These are phyloP conservation scores for Cerastoderma edule DNA, from an alignment of 2,888 invertebrate genomes.

Conservation along the genomic window DNA sequence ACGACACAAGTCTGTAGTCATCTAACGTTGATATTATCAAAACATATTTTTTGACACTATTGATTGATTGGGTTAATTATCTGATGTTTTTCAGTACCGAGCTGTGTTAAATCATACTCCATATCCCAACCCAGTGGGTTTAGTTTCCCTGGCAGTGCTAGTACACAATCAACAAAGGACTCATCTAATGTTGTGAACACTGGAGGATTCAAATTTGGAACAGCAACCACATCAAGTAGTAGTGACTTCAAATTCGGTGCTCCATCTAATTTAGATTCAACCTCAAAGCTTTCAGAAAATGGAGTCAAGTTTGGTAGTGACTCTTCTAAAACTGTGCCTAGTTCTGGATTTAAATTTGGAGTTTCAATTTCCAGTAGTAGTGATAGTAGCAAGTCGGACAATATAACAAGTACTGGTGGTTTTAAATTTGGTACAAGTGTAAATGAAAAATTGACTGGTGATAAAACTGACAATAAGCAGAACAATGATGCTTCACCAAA, in stretches of 20 bases:
- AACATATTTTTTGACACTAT: background rate
- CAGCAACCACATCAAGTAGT: constrained; percentile 6
- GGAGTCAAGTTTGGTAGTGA: constrained; percentile 39
- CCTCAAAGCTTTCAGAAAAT: constrained; percentile 10
- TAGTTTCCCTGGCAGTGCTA: constrained; percentile 10
- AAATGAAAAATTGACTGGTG: constrained; percentile 9
- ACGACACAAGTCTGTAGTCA: background rate
- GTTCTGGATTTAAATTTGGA: constrained; percentile 50
- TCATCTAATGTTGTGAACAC: constrained; percentile 1
- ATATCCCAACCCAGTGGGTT: constrained; percentile 41
- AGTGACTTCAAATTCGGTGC: constrained; percentile 37
- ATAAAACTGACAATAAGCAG: constrained; percentile 7
- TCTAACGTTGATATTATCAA: background rate
- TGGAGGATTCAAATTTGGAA: constrained; percentile 28
- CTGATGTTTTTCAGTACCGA: constrained; percentile 40
- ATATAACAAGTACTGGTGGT: constrained; percentile 8
- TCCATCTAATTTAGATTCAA: constrained; percentile 10
- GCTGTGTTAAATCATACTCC: constrained; percentile 43
- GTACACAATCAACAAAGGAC: constrained; percentile 21
- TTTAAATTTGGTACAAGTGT: constrained; percentile 26
- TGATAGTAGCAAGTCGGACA: constrained; percentile 11
- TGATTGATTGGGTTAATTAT: background rate
- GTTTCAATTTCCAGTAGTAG: background rate
- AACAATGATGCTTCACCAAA: background rate
- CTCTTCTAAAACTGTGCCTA: constrained; percentile 3